Evolutionary conservation across 2,113 vertebrate species (phyloP), one percentile per base, ranked within the genome.

Genomic region (Tragulus kanchil): DNA sequence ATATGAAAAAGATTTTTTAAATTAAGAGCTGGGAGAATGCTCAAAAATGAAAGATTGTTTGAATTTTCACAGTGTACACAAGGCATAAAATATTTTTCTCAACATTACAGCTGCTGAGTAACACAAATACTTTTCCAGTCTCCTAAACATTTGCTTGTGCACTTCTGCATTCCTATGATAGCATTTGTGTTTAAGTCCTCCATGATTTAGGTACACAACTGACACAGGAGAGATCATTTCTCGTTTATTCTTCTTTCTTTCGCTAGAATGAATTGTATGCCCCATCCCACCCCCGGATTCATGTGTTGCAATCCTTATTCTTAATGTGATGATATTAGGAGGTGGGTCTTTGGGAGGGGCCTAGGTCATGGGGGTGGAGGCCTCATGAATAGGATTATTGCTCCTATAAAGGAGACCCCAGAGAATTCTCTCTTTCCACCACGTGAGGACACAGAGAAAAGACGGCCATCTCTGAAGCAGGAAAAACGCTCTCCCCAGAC

Each of bases 61-160:
- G 69, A 61, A 52, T 94, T 94, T 71, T 94, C 65, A 62, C 56
- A 84, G 82, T 31, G 36, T 36, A 61, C 77, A 97, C 78, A 92
- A 95, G 21, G 73, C 90, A 89, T 86, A 82, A 95, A 82, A 89
- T 89, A 97, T 90, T 64, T 94, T 91, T 91, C 71, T 85, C 52
- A 85, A 87, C 71, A 85, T 71, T 93, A 26, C 83, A 96, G 92
- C 82, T 97, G 89, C 69, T 97, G 83, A 96, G 86, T 95, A 92
- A 89, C 86, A 93, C 78, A 64, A 87, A 86, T 87, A 89, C 54
- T 93, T 96, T 87, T 95, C 59, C n/a, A 73, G 58, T 82, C 78
- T 92, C 71, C 54, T 93, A 86, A 97, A 65, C 50, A 79, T 93
- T 96, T 93, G 62, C 56, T 87, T 86, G 50, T 89, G 56, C 6